Base-by-base conservation (phyloP, 2,113 vertebrate genomes). In the Nymphicus hollandicus region DNA sequence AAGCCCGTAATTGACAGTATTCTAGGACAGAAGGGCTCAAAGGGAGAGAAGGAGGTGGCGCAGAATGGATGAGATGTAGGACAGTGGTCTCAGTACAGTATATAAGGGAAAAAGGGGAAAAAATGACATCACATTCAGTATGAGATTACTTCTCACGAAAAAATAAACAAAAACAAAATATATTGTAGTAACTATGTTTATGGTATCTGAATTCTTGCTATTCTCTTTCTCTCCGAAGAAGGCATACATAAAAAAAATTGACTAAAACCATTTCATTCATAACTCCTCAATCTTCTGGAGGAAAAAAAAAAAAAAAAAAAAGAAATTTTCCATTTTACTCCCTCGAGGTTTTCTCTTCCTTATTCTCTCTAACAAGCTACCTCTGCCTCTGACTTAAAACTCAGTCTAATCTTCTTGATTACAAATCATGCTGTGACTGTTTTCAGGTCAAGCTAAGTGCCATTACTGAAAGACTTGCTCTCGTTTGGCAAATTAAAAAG, bases 391-490 rank as follows among this genome's bases (percentile, higher is more conserved):
- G 12, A 73, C 35, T 81, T 74, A 80, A 89, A 27, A 71, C 7
- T 84, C 29, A 73, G 37, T 13, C 41, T 46, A 29, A 90, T 83
- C 46, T 58, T 73, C 76, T n/a, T 63, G 64, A 92, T 92, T 88
- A 58, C 25, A 83, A 60, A 72, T 50, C 60, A 74, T 7, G 29
- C 46, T 89, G 35, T 68, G 65, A 95, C 9, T 84, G 47, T 81
- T 93, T 91, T 55, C 61, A 84, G 65, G 81, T 71, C 77, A 74
- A 80, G 89, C 25, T 56, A 70, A 74, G 55, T 43, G 47, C 83
- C 23, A 35, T 39, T 31, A 93, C 25, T 27, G 25, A 86, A 63
- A 92, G 60, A 73, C 46, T 33, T 64, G n/a, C 19, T 91, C 66
- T 84, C 10, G 1, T 70, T 46, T 78, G 47, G 39, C 53, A 83